Evolutionary conservation across 2,888 invertebrate species (phyloP).

Genomic region (Minunthozetes semirufus): DNA sequence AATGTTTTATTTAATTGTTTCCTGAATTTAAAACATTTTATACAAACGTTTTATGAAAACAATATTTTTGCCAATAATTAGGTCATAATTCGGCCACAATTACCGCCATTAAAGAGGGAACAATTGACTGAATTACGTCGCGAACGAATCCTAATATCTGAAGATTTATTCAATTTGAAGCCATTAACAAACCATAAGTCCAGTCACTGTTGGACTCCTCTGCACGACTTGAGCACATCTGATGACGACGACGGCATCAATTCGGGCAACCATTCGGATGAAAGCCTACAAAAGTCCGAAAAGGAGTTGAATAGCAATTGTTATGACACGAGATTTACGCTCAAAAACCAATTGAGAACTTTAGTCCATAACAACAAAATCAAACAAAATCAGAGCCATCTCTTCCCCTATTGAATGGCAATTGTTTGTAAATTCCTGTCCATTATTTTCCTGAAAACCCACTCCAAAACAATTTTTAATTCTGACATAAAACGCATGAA

Average conservation of each 20-base stretch:
- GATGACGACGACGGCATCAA: conserved; percentile 37
- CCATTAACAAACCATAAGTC: background rate
- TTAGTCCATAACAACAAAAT: conserved; percentile 30
- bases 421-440: background rate
- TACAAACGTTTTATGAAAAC: background rate
- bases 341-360: conserved; percentile 35
- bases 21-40: conserved; percentile 1
- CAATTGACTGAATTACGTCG: background rate
- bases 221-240: conserved; percentile 34
- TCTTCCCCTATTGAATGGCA: conserved; percentile 5
- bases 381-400: conserved; percentile 6
- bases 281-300: conserved; percentile 26
- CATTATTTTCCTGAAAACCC: background rate
- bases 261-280: conserved; percentile 32
- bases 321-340: conserved; percentile 34
- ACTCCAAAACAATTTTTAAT: no score
- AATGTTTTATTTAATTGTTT: background rate
- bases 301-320: conserved; percentile 12
- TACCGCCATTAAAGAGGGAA: conserved; percentile 32
- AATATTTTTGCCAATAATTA: background rate
- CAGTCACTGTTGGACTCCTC: conserved; percentile 35
- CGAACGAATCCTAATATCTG: conserved; percentile 25
- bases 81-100: conserved; percentile 31
- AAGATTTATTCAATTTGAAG: conserved; percentile 32
- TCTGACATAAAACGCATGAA: no score